Evolutionary conservation across 1,140 invertebrate species (phyloP), one percentile per base, ranked within the genome.

Genomic region (Coenobita brevimanus): DNA sequence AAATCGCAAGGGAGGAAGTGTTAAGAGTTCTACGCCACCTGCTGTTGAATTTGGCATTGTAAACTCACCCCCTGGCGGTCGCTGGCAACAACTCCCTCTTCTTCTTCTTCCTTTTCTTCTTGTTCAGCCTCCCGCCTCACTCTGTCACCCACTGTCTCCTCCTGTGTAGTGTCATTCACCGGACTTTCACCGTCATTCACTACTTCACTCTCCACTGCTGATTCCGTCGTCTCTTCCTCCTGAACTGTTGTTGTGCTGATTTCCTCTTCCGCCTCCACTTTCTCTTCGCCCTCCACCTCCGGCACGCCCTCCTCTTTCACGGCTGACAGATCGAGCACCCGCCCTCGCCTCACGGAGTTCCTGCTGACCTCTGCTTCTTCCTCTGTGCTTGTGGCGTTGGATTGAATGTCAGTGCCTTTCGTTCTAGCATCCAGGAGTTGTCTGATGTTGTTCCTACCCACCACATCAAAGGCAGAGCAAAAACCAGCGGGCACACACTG

Each of bases 401-500:
- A 85, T 4, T 81, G 46, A 30, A 81, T 84, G 33, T 89, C 82
- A 64, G 82, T 64, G 2, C 30, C 21, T 41, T 54, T 79, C 46
- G 50, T 85, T 43, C 89, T 64, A 54, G 89, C 89, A 43, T 90
- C 89, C 4, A 90, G 50, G 10, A 89, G 67, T 24, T 83, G 41
- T n/a, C 82, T 80, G 36, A 85, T 78, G 67, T 84, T 43, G n/a
- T 30, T 43, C 24, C 86, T 81, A 13, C 57, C 62, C 24, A 90
- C 64, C 3, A 84, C 79, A 67, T 90, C 89, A 13, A 50, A 57
- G n/a, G 46, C 24, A 27, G 81, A 57, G 67, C 89, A 90, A 36
- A 79, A 85, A 27, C 82, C 38, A 43, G 46, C 67, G 15, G 89
- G 86, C 13, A 90, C 89, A 57, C 89, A 90, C 62, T 90, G 85